These are phyloP conservation scores for Machaerirhynchus nigripectus DNA, from an alignment of 2,113 vertebrate species.

Conservation along the genomic window DNA sequence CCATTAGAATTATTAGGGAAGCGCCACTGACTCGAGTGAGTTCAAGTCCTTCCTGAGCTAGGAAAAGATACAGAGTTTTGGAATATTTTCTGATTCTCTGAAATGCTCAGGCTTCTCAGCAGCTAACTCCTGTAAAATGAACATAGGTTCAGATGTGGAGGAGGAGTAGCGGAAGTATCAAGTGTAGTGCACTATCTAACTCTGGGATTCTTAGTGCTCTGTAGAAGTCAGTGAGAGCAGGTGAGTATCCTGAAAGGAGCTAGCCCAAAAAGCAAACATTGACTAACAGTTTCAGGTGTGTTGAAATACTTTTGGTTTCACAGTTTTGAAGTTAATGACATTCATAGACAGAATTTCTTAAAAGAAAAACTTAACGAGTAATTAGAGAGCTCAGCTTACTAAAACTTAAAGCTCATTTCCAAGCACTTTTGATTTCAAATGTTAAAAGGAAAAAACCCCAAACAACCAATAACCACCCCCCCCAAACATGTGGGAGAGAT, in stretches of 20 bases:
- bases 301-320: slow-evolving; percentile 14
- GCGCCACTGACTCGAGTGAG: background rate
- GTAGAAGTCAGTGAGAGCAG: background rate
- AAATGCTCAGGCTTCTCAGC: background rate
- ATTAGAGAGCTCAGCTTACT: background rate
- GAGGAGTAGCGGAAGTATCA: background rate
- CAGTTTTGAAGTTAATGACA: background rate
- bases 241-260: background rate
- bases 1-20: background rate
- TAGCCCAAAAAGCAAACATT: background rate
- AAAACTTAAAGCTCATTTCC: background rate
- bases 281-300: slow-evolving; percentile 2
- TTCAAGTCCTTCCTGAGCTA: background rate
- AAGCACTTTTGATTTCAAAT: background rate
- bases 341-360: background rate
- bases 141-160: background rate
- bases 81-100: background rate
- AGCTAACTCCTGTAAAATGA: background rate
- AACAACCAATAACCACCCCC: background rate
- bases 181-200: background rate
- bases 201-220: background rate
- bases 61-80: background rate
- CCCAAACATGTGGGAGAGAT: background rate
- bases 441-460: background rate
- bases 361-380: background rate